A percentile compares a stretch with the other conserved stretches of the same genome.
These are phyloP conservation scores for Mus musculus DNA, from an alignment of 2,113 vertebrate genomes.

Conservation along the genomic window GRCm39 chr11:36032001-36032500, in stretches of 20 bases:
- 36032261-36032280: fast-evolving
- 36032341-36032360: conserved; percentile 97
- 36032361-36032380: conserved; percentile 96
- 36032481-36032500: conserved; percentile 97
- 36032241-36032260: not conserved
- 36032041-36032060: not conserved
- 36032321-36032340: conserved; percentile 99
- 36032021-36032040: conserved; percentile 55
- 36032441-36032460: conserved; percentile 98
- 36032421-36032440: conserved; percentile 97
- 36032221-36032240: not conserved
- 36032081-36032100: not conserved
- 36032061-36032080: not conserved
- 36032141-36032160: not conserved
- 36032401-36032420: conserved; percentile 96
- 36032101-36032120: not conserved
- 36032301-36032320: conserved; percentile 95
- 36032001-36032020: conserved; percentile 64
- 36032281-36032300: fast-evolving
- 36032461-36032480: conserved; percentile 97
- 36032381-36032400: conserved; percentile 99
- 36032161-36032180: conserved; percentile 43
- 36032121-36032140: not conserved
- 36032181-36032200: not conserved
- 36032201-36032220: not conserved